Evolutionary conservation across 2,113 vertebrate species (phyloP), one percentile per base, ranked within the genome.

Genomic region (Dunckerocampus dactyliophorus): DNA sequence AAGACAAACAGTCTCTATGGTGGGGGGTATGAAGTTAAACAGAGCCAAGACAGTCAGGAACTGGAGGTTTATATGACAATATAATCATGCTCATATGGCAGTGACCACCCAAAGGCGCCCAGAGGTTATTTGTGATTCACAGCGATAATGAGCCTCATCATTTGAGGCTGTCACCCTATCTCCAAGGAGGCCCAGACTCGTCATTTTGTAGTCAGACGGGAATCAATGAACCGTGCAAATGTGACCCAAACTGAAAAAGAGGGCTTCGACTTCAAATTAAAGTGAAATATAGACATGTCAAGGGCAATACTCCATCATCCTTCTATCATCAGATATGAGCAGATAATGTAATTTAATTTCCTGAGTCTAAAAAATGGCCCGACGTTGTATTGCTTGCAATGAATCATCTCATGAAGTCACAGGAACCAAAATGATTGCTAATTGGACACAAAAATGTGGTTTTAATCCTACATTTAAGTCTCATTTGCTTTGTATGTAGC

Each of bases 111-210:
- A 65, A 63, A 79, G 75, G 79, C 75, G 77, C 77, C 68, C 69
- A 77, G 65, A 85, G 86, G 86, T 88, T 65, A 85, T 82, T 71
- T 84, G 69, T 79, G 84, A 88, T 82, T 85, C 82, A 72, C 74
- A 71, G 62, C 37, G 61, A 82, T 85, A 87, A 87, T 82, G 80
- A 82, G 74, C 81, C 69, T 82, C 83, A 84, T 85, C 81, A 79
- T 58, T 86, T 86, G 11, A 84, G 60, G 56, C 81, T 86, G 84
- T 86, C 86, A 84, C 58, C 34, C 67, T 22, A 59, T 65, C 62
- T 77, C 77, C 81, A 71, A 57, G 42, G 60, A 80, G 78, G 73
- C 60, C 49, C 6, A 2, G 59, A 50, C 60, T 80, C 71, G 84
- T 80, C 79, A 74, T 52, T 74, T 43, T 55, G 65, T 39, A 72